Conservation (phyloP, 2,113 vertebrate genomes). For the Xiphophorus maculatus region DNA sequence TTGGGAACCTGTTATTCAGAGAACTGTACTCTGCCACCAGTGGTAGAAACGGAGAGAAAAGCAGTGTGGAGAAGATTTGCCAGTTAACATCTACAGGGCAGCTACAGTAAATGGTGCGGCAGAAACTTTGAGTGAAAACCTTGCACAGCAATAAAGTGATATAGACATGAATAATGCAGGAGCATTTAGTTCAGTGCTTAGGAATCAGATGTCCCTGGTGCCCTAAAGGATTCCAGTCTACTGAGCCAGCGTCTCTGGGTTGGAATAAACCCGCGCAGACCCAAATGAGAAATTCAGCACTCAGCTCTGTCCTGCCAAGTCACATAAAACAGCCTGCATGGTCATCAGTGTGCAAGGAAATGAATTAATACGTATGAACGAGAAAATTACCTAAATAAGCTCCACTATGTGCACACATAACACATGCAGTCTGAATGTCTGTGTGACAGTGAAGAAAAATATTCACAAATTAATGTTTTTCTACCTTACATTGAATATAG, state of each 20-base stretch:
- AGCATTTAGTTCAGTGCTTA: slow-evolving; percentile 79
- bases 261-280: slow-evolving; percentile 65
- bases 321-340: slow-evolving; percentile 22
- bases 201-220: slow-evolving; percentile 78
- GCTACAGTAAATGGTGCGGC: slow-evolving; percentile 65
- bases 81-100: slow-evolving; percentile 52
- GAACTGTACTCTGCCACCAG: slow-evolving; percentile 32
- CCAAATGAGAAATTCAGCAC: slow-evolving; percentile 58
- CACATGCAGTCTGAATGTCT: background rate
- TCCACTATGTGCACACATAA: background rate
- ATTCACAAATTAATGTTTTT: slow-evolving; percentile 13
- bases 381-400: slow-evolving; percentile 16
- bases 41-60: background rate
- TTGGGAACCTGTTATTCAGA: background rate
- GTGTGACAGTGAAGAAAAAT: slow-evolving; percentile 25
- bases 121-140: slow-evolving; percentile 75
- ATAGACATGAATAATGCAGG: slow-evolving; percentile 82
- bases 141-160: slow-evolving; percentile 80
- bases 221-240: slow-evolving; percentile 76
- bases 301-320: slow-evolving; percentile 48
- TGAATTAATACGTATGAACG: slow-evolving; percentile 13
- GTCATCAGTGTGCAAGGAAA: slow-evolving; percentile 14
- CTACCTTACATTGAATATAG: background rate
- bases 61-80: slow-evolving; percentile 54
- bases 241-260: slow-evolving; percentile 77